A percentile compares a stretch with the other conserved stretches of the same genome.
phyloP scores from a whole-genome alignment of 2,113 vertebrate species.

The Sorex fumeus region DNA sequence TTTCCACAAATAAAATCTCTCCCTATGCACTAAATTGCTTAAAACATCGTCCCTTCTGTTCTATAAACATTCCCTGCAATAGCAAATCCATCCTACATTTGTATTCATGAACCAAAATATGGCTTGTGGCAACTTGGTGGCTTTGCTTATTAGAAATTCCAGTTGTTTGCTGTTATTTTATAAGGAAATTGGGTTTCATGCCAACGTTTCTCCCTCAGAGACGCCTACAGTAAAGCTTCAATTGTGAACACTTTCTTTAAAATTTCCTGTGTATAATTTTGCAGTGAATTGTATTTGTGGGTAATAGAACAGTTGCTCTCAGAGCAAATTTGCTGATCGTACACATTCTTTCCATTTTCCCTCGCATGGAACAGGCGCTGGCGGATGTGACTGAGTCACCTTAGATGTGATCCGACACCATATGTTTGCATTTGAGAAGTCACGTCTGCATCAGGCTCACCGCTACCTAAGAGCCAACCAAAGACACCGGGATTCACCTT shows the following conservation, averaged over 20 bases:
- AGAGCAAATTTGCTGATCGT: constrained; percentile 61
- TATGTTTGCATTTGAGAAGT: constrained; percentile 22
- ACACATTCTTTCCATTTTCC: constrained; percentile 11
- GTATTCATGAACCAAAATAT: constrained; percentile 48
- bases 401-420: constrained; percentile 16
- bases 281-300: constrained; percentile 70
- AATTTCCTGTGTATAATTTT: constrained; percentile 71
- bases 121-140: constrained; percentile 19
- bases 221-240: constrained; percentile 23
- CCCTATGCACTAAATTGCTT: constrained; percentile 19
- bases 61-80: neutral
- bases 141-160: constrained; percentile 64
- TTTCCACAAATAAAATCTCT: constrained; percentile 29
- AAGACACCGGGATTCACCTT: constrained; percentile 18
- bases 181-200: constrained; percentile 55
- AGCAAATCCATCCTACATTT: constrained; percentile 32
- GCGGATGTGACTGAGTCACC: constrained; percentile 18
- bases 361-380: constrained; percentile 3
- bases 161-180: constrained; percentile 44
- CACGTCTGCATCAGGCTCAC: constrained; percentile 13
- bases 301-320: constrained; percentile 58
- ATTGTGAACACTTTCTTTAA: constrained; percentile 53
- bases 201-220: constrained; percentile 44
- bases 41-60: constrained; percentile 18
- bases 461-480: neutral